Conservation (phyloP, 2,113 vertebrate species). For the Pedionomus torquatus region DNA sequence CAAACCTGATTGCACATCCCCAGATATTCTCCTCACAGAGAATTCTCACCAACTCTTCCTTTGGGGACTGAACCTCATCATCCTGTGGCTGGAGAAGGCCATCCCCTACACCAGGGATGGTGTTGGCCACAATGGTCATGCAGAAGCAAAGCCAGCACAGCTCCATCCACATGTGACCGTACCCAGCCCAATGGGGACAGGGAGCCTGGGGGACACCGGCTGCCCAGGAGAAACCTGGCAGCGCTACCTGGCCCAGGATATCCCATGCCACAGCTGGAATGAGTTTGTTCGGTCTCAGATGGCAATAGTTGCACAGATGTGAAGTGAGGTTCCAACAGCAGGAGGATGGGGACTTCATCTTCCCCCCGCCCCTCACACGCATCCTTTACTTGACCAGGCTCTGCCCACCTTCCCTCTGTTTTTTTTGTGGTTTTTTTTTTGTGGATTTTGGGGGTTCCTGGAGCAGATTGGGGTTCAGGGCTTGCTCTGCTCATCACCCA, state of each 20-base stretch:
- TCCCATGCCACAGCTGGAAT: neutral
- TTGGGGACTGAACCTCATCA: rapidly evolving
- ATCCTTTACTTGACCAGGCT: neutral
- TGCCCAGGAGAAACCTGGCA: neutral
- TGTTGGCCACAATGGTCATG: neutral
- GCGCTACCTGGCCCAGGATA: neutral
- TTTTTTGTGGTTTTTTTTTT: neutral
- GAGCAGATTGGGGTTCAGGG: neutral
- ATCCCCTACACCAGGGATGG: neutral
- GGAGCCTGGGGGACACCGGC: neutral
- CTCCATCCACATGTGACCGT: rapidly evolving
- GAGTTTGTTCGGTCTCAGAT: neutral
- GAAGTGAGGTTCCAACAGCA: neutral
- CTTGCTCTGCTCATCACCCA: neutral
- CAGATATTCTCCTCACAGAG: neutral
- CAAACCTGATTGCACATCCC: no score
- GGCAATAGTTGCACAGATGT: neutral
- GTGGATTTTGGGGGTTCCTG: neutral
- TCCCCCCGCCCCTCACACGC: neutral
- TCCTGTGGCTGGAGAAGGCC: rapidly evolving
- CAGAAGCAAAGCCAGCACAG: rapidly evolving
- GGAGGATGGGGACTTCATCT: neutral
- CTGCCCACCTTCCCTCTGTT: neutral
- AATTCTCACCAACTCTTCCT: rapidly evolving
- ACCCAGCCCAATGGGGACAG: rapidly evolving